Conservation (phyloP, 2,888 invertebrate genomes). For the Helleia helle region DNA sequence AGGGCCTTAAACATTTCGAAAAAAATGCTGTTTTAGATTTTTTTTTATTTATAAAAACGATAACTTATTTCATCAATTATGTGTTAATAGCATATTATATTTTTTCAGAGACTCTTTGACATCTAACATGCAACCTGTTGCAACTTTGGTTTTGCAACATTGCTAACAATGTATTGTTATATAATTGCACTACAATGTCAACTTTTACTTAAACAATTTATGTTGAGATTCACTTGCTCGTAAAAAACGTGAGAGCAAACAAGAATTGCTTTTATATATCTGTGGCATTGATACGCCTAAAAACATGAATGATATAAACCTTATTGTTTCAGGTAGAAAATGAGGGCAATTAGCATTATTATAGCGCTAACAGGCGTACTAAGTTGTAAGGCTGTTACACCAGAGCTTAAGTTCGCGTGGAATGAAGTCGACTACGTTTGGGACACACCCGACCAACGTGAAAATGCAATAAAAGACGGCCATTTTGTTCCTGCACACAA, state of each 20-base stretch:
- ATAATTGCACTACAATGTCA: conserved; percentile 8
- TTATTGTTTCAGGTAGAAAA: conserved; percentile 25
- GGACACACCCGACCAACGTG: conserved; percentile 74
- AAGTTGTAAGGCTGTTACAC: conserved; percentile 53
- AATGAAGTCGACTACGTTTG: conserved; percentile 79
- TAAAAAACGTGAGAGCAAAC: conserved; percentile 8
- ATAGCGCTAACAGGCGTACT: conserved; percentile 38
- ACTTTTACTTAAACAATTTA: conserved; percentile 8
- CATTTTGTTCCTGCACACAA: conserved; percentile 78
- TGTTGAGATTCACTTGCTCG: not conserved
- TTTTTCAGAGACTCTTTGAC: too few species aligned
- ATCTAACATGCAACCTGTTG: too few species aligned
- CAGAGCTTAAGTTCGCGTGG: conserved; percentile 80
- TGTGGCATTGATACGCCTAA: conserved; percentile 4
- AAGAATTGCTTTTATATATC: not conserved
- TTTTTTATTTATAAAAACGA: too few species aligned
- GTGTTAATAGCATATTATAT: too few species aligned
- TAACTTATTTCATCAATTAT: too few species aligned
- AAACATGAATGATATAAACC: conserved; percentile 4
- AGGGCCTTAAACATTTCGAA: too few species aligned
- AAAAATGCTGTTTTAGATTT: too few species aligned
- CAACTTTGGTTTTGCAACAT: conserved; percentile 1
- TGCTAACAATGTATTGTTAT: conserved; percentile 2
- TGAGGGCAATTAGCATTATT: conserved; percentile 34
- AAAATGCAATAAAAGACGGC: conserved; percentile 74